Evolutionary conservation across 2,888 invertebrate genomes (phyloP).

Genomic region (Hymenopus coronatus): DNA sequence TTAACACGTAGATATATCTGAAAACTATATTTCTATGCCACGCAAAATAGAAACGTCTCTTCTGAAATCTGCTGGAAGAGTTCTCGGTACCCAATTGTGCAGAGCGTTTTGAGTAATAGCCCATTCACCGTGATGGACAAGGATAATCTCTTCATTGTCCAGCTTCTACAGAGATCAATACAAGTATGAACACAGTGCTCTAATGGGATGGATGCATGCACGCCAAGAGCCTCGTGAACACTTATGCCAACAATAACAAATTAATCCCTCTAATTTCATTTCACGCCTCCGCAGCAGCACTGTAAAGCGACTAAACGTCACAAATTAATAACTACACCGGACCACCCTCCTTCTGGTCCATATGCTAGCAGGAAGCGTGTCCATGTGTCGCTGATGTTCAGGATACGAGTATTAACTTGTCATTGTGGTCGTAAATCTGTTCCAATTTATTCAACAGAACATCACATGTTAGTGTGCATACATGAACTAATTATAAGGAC

Average conservation of each 20-base stretch:
- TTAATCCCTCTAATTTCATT: background rate
- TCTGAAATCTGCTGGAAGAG: background rate
- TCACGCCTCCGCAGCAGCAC: background rate
- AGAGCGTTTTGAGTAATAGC: background rate
- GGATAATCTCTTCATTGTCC: background rate
- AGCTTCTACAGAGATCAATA: background rate
- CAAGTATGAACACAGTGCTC: background rate
- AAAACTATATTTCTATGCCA: no score
- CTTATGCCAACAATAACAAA: background rate
- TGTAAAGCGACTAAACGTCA: background rate
- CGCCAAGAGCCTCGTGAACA: background rate
- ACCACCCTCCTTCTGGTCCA: background rate
- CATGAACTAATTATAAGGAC: no score
- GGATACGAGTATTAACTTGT: no score
- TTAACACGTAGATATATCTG: no score
- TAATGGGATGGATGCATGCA: background rate
- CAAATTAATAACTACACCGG: background rate
- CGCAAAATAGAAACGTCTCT: no score
- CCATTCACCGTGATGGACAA: background rate
- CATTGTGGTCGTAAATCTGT: no score
- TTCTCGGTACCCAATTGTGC: background rate
- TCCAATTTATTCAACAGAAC: no score
- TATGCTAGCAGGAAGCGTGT: background rate
- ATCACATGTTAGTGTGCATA: no score
- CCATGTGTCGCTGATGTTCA: no score